phyloP scores from a whole-genome alignment of 2,113 vertebrate species.

The Labeo rohita region DNA sequence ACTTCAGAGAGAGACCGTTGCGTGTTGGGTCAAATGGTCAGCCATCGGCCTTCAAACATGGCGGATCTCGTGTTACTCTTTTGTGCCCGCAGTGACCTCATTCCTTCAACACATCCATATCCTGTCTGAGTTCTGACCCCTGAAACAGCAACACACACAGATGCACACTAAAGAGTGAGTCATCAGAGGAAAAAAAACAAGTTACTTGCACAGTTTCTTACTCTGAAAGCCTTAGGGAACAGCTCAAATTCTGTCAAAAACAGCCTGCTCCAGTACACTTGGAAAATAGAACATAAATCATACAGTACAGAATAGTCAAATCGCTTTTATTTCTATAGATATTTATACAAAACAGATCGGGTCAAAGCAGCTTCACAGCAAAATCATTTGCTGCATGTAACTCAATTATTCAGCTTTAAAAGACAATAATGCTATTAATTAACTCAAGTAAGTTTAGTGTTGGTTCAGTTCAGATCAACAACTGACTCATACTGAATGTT shows the following conservation, averaged over 20 bases:
- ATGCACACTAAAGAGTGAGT: neutral
- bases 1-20: neutral
- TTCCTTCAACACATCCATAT: constrained; percentile 50
- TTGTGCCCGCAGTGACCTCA: constrained; percentile 42
- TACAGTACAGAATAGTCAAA: neutral
- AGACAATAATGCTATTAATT: no score
- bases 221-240: neutral
- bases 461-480: no score
- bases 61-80: constrained; percentile 38
- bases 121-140: constrained; percentile 39
- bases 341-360: no score
- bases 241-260: neutral
- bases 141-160: neutral
- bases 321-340: no score
- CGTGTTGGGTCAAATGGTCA: neutral
- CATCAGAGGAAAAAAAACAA: neutral
- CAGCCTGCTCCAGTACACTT: neutral
- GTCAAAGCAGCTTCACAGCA: no score
- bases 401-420: no score
- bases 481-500: neutral
- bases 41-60: constrained; percentile 38
- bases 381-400: no score
- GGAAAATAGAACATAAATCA: neutral
- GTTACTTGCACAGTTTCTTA: neutral
- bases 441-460: no score